A percentile compares a stretch with the other conserved stretches of the same genome.
Conservation (phyloP, 2,113 vertebrate genomes). For the Phrynosoma blainvillii region DNA sequence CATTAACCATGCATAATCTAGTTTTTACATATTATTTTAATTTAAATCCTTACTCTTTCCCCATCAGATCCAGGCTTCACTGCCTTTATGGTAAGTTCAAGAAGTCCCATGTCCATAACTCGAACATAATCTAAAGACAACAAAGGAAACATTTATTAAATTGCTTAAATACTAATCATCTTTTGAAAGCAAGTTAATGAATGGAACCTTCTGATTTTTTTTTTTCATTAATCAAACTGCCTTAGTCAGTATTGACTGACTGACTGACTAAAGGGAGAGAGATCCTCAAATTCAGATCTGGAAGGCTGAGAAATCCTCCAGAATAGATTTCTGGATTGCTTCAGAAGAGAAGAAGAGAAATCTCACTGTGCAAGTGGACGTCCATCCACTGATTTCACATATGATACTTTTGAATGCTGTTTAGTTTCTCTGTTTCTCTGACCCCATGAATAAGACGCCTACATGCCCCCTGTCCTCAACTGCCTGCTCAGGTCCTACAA, state of each 20-base stretch:
- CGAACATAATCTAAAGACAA: constrained; percentile 90
- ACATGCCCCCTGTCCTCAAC: too few relatives aligned
- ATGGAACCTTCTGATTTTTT: background rate
- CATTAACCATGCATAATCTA: constrained; percentile 6
- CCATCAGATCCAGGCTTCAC: constrained; percentile 85
- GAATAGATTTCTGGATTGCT: too few relatives aligned
- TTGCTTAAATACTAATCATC: background rate
- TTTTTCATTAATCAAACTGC: background rate
- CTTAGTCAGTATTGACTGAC: too few relatives aligned
- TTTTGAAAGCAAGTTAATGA: background rate
- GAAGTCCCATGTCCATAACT: constrained; percentile 95
- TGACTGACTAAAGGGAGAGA: too few relatives aligned
- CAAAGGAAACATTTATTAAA: background rate
- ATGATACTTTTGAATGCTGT: background rate
- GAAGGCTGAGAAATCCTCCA: too few relatives aligned
- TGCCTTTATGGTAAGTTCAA: constrained; percentile 93
- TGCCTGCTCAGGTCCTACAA: too few relatives aligned
- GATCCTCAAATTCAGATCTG: too few relatives aligned
- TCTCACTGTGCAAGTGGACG: too few relatives aligned
- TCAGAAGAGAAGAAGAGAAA: too few relatives aligned
- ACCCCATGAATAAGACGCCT: too few relatives aligned
- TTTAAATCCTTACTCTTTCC: constrained; percentile 82
- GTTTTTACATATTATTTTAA: constrained; percentile 41
- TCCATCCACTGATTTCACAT: too few relatives aligned
- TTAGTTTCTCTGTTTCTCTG: background rate